Evolutionary conservation across 2,888 invertebrate genomes (phyloP).

Genomic region (Andrena trimmerana): DNA sequence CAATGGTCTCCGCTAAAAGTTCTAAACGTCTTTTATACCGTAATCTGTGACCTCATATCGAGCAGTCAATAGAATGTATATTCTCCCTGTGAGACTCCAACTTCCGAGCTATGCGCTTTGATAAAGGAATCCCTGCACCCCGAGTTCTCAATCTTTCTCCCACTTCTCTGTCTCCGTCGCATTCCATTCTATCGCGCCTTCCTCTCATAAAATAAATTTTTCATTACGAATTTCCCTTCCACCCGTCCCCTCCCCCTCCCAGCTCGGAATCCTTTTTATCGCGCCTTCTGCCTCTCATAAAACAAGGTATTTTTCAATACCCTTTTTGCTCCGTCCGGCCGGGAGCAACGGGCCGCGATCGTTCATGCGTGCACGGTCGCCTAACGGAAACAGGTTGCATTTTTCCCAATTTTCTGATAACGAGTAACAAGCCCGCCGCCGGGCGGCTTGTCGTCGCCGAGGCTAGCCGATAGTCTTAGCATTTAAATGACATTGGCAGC

Average conservation of each 20-base stretch:
- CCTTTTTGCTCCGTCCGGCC: slow-evolving; percentile 3
- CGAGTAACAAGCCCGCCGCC: slow-evolving; percentile 23
- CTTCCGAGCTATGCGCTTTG: background rate
- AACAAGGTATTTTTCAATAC: slow-evolving; percentile 6
- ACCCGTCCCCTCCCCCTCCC: background rate
- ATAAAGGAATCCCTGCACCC: background rate
- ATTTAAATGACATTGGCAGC: slow-evolving; percentile 48
- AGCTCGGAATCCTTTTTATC: background rate
- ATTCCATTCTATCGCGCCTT: background rate
- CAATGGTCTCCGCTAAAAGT: background rate
- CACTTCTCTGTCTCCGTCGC: background rate
- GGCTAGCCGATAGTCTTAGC: slow-evolving; percentile 12
- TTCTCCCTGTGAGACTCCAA: no score
- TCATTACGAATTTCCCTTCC: background rate
- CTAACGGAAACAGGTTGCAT: slow-evolving; percentile 32
- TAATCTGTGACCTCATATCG: no score
- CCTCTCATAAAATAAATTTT: slow-evolving; percentile 3
- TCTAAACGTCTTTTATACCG: background rate
- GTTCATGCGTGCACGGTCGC: slow-evolving; percentile 18
- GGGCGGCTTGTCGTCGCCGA: background rate
- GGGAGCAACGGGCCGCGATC: slow-evolving; percentile 8
- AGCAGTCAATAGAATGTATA: no score
- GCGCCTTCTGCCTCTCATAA: background rate
- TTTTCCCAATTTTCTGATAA: slow-evolving; percentile 39
- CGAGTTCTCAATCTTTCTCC: background rate